A percentile compares a stretch with the other conserved stretches of the same genome.
These are phyloP conservation scores for Lucinisca nassula DNA, from an alignment of 2,888 invertebrate genomes.

Conservation along the genomic window DNA sequence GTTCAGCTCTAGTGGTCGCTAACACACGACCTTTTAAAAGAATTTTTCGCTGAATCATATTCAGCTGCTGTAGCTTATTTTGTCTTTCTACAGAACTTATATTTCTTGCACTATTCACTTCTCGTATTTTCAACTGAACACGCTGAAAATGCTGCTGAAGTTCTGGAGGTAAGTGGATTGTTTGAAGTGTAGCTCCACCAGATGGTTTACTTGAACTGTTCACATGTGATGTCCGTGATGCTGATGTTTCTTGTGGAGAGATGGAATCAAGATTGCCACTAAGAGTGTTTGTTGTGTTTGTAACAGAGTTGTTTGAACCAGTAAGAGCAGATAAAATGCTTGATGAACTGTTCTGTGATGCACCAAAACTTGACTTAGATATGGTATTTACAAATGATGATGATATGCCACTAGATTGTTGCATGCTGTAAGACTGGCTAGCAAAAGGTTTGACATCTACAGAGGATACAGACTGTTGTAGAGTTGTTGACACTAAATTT, in stretches of 20 bases:
- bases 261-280: neutral
- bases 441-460: neutral
- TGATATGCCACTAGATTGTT: neutral
- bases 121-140: constrained; percentile 92
- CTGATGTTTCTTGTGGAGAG: constrained; percentile 7
- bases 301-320: neutral
- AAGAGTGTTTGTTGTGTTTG: neutral
- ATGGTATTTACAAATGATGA: neutral
- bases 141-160: constrained; percentile 87
- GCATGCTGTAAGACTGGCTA: neutral
- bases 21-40: constrained; percentile 92
- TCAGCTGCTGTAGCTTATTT: constrained; percentile 90
- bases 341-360: neutral
- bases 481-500: constrained; percentile 46
- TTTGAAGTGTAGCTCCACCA: constrained; percentile 69
- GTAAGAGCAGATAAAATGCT: neutral
- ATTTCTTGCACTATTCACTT: constrained; percentile 90
- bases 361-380: neutral
- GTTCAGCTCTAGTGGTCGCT: constrained; percentile 58
- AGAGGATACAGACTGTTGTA: constrained; percentile 12
- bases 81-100: constrained; percentile 89
- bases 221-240: constrained; percentile 14
- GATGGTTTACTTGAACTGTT: constrained; percentile 16
- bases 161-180: constrained; percentile 73
- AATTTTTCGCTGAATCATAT: constrained; percentile 92